Conservation (phyloP, 64 coral and sea anemone species). For the Montipora sp. region DNA sequence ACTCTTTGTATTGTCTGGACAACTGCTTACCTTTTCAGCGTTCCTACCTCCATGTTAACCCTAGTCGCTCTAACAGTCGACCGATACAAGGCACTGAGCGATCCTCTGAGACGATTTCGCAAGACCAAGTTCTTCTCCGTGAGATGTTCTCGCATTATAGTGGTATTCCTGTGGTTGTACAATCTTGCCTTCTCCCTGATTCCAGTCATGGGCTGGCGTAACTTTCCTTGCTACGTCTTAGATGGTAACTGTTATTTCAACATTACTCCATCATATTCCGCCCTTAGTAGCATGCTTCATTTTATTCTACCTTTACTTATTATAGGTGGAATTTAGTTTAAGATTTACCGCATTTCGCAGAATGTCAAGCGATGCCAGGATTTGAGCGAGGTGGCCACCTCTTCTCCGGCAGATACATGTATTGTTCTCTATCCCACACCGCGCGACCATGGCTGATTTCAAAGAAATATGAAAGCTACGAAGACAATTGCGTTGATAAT, state of each 20-base stretch:
- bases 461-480: constrained; percentile 78
- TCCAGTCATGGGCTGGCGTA: constrained; percentile 88
- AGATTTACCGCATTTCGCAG: constrained; percentile 83
- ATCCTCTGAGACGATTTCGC: constrained; percentile 69
- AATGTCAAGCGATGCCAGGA: neutral
- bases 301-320: constrained; percentile 87
- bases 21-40: constrained; percentile 75
- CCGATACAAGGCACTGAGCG: constrained; percentile 79
- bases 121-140: constrained; percentile 66
- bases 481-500: constrained; percentile 89
- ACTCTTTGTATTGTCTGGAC: constrained; percentile 74
- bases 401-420: neutral
- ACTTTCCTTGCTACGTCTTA: neutral
- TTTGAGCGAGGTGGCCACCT: neutral
- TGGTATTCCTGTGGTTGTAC: constrained; percentile 84
- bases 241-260: constrained; percentile 60
- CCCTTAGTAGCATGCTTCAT: constrained; percentile 76
- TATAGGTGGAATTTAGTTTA: constrained; percentile 71
- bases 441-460: constrained; percentile 40
- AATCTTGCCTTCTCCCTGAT: constrained; percentile 59
- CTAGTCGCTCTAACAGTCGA: constrained; percentile 81
- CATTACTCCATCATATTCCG: constrained; percentile 66
- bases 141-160: constrained; percentile 40
- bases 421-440: constrained; percentile 2
- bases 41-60: constrained; percentile 82